A percentile compares a stretch with the other conserved stretches of the same genome.
phyloP scores from a whole-genome alignment of 2,797 vertebrate genomes.

The Nyctibius grandis region DNA sequence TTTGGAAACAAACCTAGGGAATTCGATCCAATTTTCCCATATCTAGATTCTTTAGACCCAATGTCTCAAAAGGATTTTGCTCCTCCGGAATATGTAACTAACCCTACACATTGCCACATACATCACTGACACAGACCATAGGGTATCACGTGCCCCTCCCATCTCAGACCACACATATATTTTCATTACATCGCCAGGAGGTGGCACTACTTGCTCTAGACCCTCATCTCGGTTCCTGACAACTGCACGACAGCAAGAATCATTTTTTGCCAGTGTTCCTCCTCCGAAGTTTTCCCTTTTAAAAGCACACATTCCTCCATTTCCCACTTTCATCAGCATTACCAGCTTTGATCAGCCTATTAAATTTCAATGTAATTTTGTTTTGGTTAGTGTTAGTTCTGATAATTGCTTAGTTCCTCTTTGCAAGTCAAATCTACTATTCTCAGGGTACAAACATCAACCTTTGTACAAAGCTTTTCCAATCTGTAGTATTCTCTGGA shows the following conservation, averaged over 20 bases:
- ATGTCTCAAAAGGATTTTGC: fast-evolving
- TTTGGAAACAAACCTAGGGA: not conserved
- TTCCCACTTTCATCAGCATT: not conserved
- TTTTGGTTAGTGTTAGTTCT: not conserved
- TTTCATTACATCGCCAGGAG: not conserved
- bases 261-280: not conserved
- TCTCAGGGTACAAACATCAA: not conserved
- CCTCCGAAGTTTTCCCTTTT: not conserved
- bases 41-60: fast-evolving
- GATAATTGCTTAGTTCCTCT: not conserved
- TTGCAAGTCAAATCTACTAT: not conserved
- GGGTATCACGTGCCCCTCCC: fast-evolving
- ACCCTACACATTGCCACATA: not conserved
- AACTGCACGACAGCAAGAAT: not conserved
- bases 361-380: not conserved
- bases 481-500: not conserved
- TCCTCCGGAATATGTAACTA: not conserved
- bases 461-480: not conserved
- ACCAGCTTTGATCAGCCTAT: not conserved
- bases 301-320: not conserved
- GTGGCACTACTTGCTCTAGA: not conserved
- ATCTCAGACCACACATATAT: fast-evolving
- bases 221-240: not conserved
- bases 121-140: not conserved
- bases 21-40: not conserved